Base-by-base conservation (phyloP, 2,888 invertebrate species). In the Cantharis rustica region DNA sequence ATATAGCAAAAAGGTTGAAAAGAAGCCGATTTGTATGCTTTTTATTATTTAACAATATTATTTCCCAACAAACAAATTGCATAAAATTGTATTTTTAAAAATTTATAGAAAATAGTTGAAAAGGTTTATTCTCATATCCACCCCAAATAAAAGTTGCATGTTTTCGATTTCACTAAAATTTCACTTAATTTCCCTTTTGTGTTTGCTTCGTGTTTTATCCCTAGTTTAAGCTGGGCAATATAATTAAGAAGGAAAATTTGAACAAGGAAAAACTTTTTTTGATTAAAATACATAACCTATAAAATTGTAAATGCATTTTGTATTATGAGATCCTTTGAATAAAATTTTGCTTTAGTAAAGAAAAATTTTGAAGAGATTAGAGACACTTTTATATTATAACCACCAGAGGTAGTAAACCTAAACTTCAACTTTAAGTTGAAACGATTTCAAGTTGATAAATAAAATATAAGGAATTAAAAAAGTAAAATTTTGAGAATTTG, bases 401-500 rank as follows among this genome's bases (percentile, higher is more conserved):
- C 47, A 47, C n/a, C 47, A 47, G 47, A 47, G n/a, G 47, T 47
- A 47, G 47, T 47, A 47, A 47, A n/a, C 47, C 47, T 47, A n/a
- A 47, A 47, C 23, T 23, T 23, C 9, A 47, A 47, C 7, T 31
- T 31, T n/a, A n/a, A 47, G 47, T n/a, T 47, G n/a, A n/a, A 47
- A 7, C 47, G 47, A 47, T 47, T 47, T 47, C 47, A 47, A 47
- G 72, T 72, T 66, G 47, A 47, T 66, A 66, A 72, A 66, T 72
- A 66, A 72, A 72, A 66, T 66, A 64, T 61, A 31, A 15, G 72
- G 4, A 72, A 66, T 72, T 47, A 61, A 31, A 72, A 64, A 72
- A 20, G 17, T 63, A 20, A 66, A 20, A 66, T 17, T 66, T n/a
- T 11, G 15, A 66, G 47, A 72, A 47, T 72, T 72, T 72, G 7